Evolutionary conservation across 92 coral and sea anemone species (phyloP).

Genomic region (Nematostella vectensis): DNA sequence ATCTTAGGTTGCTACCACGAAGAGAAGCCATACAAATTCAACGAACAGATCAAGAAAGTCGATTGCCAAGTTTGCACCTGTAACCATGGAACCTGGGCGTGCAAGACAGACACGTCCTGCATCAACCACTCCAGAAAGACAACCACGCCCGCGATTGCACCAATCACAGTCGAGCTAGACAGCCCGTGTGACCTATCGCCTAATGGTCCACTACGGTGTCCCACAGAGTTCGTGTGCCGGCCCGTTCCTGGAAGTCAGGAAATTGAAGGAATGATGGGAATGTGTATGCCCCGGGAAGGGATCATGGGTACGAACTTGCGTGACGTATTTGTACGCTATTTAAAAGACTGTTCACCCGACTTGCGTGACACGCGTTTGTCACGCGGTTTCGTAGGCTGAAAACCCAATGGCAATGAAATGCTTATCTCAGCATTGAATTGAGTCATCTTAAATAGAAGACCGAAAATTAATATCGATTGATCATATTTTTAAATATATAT

Average conservation of each 20-base stretch:
- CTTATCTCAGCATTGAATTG: too few species aligned
- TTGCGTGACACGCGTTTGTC: too few species aligned
- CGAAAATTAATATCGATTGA: too few species aligned
- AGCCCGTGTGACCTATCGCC: not conserved
- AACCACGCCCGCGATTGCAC: not conserved
- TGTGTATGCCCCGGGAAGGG: conserved; percentile 4
- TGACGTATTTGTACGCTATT: too few species aligned
- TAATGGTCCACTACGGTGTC: not conserved
- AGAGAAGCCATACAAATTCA: conserved; percentile 58
- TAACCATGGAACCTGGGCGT: conserved; percentile 25
- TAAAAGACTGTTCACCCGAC: too few species aligned
- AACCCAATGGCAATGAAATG: too few species aligned
- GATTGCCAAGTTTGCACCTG: conserved; percentile 42
- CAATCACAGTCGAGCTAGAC: not conserved
- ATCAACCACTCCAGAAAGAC: not conserved
- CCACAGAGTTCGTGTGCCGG: not conserved
- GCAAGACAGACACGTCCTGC: conserved; percentile 3
- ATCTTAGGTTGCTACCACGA: conserved; percentile 47
- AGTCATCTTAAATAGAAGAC: too few species aligned
- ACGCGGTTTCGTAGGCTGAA: too few species aligned
- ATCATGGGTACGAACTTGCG: not conserved
- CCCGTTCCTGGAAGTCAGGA: not conserved
- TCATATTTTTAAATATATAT: too few species aligned
- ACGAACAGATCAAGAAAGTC: conserved; percentile 37
- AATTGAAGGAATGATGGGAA: conserved; percentile 1